phyloP scores from a whole-genome alignment of 2,113 vertebrate genomes.

The Lycocorax pyrrhopterus region DNA sequence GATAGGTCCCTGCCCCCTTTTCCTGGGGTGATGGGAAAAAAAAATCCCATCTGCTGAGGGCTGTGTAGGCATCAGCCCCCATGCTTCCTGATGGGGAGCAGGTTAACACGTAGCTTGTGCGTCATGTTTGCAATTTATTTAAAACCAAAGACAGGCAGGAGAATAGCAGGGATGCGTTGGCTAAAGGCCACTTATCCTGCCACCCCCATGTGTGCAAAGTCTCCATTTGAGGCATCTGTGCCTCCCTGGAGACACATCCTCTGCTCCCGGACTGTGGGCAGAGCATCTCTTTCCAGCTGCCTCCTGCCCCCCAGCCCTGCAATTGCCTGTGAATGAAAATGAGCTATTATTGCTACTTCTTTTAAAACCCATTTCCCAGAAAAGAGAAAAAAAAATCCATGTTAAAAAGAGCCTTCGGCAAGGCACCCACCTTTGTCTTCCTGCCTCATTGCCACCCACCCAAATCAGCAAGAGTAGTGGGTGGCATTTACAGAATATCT shows the following conservation, averaged over 20 bases:
- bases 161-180: not conserved
- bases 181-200: constrained; percentile 2
- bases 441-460: constrained; percentile 2
- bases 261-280: not conserved
- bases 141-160: not conserved
- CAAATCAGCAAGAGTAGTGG: constrained; percentile 3
- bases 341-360: not conserved
- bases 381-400: not conserved
- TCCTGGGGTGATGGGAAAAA: not conserved
- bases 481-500: constrained; percentile 1
- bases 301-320: not conserved
- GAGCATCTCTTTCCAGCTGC: constrained; percentile 31
- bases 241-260: constrained; percentile 8
- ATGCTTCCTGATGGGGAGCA: not conserved
- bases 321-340: constrained; percentile 16
- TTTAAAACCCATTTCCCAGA: constrained; percentile 3
- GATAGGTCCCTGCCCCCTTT: not conserved
- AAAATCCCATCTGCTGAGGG: not conserved
- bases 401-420: not conserved
- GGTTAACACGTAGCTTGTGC: not conserved
- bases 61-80: not conserved
- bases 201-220: not conserved
- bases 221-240: not conserved
- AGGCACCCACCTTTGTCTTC: constrained; percentile 23
- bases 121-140: constrained; percentile 23